These are phyloP conservation scores for Pandemis corylana DNA, from an alignment of 2,888 invertebrate genomes.

Conservation along the genomic window DNA sequence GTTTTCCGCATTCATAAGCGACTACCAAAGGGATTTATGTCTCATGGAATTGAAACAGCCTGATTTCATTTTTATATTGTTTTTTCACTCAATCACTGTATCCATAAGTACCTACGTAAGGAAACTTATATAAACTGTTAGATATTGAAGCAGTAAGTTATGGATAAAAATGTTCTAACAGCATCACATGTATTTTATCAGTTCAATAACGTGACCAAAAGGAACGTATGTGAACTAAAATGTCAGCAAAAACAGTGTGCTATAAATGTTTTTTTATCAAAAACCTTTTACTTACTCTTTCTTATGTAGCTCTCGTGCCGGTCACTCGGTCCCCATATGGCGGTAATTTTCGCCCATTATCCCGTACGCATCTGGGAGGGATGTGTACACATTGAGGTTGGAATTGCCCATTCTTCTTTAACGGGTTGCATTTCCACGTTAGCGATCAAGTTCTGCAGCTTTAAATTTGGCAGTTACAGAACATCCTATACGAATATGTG, in stretches of 20 bases:
- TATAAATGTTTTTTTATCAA: neutral
- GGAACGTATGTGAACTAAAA: too few species aligned
- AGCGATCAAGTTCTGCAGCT: neutral
- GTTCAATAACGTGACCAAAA: too few species aligned
- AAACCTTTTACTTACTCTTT: neutral
- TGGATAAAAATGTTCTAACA: too few species aligned
- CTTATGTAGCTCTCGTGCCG: neutral
- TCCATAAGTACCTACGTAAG: neutral
- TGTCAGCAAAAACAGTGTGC: neutral
- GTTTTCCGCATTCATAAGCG: slow-evolving; percentile 45
- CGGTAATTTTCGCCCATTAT: neutral
- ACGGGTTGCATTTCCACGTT: neutral
- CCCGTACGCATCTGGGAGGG: neutral
- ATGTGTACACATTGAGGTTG: neutral
- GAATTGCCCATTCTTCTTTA: neutral
- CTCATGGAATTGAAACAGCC: slow-evolving; percentile 19
- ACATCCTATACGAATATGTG: too few species aligned
- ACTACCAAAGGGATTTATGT: slow-evolving; percentile 28
- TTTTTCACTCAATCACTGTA: neutral
- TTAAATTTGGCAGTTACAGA: neutral
- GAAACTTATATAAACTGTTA: too few species aligned
- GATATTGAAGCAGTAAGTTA: neutral
- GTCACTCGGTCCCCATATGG: neutral
- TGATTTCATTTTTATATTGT: neutral
- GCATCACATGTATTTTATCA: too few species aligned